phyloP scores from a whole-genome alignment of 2,888 invertebrate species.

The Choreutis nemorana region DNA sequence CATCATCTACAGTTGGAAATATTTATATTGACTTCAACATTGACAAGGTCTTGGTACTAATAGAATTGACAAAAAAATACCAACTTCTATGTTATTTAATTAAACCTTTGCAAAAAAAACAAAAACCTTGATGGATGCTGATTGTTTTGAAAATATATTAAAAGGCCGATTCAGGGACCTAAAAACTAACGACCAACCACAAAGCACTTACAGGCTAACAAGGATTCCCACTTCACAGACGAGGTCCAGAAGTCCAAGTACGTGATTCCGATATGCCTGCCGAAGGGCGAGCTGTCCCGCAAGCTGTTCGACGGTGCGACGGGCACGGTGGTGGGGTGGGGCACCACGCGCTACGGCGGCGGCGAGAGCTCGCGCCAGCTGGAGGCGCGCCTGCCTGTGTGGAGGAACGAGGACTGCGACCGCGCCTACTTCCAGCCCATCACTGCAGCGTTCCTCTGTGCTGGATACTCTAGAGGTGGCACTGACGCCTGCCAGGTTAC shows the following conservation, averaged over 20 bases:
- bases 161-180: too few relatives aligned
- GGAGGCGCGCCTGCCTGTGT: conserved; percentile 85
- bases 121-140: too few relatives aligned
- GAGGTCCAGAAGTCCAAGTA: conserved; percentile 84
- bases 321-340: conserved; percentile 93
- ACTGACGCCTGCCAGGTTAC: conserved; percentile 91
- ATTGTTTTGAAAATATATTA: too few relatives aligned
- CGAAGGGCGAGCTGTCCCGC: conserved; percentile 63
- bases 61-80: too few relatives aligned
- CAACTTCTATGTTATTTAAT: too few relatives aligned
- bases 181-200: too few relatives aligned
- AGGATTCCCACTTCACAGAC: too few relatives aligned
- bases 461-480: conserved; percentile 88
- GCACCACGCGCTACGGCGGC: conserved; percentile 88
- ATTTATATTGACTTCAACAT: too few relatives aligned
- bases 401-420: conserved; percentile 90
- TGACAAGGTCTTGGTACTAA: too few relatives aligned
- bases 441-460: conserved; percentile 88
- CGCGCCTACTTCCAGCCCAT: conserved; percentile 93
- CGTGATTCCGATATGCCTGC: conserved; percentile 88
- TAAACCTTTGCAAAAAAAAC: too few relatives aligned
- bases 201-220: too few relatives aligned
- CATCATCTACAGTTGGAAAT: too few relatives aligned
- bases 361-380: conserved; percentile 86
- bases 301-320: conserved; percentile 75